Evolutionary conservation across 92 coral and sea anemone genomes (phyloP).

Genomic region (Blastomussa wellsi): DNA sequence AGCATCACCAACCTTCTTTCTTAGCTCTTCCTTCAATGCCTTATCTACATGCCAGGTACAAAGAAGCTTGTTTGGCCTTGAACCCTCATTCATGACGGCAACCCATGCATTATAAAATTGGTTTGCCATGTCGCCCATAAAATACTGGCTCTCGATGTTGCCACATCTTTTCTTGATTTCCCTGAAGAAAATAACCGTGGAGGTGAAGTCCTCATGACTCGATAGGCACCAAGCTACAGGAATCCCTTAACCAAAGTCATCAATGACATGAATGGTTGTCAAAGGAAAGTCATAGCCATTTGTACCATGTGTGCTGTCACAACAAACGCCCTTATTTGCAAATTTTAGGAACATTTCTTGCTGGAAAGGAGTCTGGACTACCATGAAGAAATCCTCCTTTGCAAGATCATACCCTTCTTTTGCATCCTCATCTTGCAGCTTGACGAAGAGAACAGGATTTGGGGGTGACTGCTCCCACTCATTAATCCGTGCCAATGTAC

Average conservation of each 20-base stretch:
- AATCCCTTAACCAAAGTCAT: slow-evolving; percentile 70
- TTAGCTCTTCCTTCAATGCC: slow-evolving; percentile 48
- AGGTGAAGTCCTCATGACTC: slow-evolving; percentile 65
- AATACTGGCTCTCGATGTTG: slow-evolving; percentile 20
- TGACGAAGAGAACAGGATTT: too few relatives aligned
- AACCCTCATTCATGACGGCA: slow-evolving; percentile 42
- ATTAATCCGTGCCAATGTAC: slow-evolving; percentile 34
- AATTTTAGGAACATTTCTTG: too few relatives aligned
- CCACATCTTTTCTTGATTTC: slow-evolving; percentile 54
- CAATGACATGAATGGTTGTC: slow-evolving; percentile 55
- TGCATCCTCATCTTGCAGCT: too few relatives aligned
- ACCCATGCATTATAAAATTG: slow-evolving; percentile 79
- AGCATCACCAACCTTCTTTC: slow-evolving; percentile 39
- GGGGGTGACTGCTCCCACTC: too few relatives aligned
- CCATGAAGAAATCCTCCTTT: too few relatives aligned
- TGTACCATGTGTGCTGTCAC: slow-evolving; percentile 73
- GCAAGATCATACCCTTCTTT: too few relatives aligned
- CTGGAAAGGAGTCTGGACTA: too few relatives aligned
- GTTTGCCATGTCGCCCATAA: slow-evolving; percentile 75
- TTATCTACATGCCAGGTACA: slow-evolving; percentile 61
- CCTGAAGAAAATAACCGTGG: slow-evolving; percentile 48
- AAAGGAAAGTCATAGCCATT: slow-evolving; percentile 61
- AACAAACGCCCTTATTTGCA: slow-evolving; percentile 57
- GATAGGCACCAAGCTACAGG: slow-evolving; percentile 76
- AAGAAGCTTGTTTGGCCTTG: slow-evolving; percentile 45